Percentiles rank a stretch among this genome's conserved stretches.
Evolutionary conservation across 2,113 vertebrate genomes (phyloP).

Genomic region (Hippocampus zosterae): DNA sequence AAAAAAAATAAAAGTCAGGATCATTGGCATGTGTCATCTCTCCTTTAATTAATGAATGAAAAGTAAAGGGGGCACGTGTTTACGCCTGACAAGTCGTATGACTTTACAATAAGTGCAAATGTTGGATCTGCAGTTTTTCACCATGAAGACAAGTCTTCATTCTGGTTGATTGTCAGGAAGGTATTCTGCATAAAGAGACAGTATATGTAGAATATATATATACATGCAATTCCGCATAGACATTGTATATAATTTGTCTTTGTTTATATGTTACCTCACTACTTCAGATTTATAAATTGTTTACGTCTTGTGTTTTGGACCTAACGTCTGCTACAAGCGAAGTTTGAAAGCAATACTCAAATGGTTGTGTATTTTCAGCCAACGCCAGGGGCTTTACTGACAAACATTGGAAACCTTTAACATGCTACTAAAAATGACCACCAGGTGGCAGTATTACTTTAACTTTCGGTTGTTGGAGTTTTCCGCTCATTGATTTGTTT

Average conservation of each 20-base stretch:
- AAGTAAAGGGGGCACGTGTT: not conserved
- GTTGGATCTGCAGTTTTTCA: not conserved
- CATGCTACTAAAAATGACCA: slow-evolving; percentile 4
- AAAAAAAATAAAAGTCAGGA: slow-evolving; percentile 56
- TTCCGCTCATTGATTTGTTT: not conserved
- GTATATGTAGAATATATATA: too few species aligned
- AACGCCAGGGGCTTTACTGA: too few species aligned
- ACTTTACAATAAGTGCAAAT: not conserved
- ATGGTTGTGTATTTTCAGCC: too few species aligned
- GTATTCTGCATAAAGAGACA: not conserved
- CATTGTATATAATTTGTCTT: not conserved
- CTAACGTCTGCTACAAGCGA: not conserved
- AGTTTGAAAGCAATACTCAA: too few species aligned
- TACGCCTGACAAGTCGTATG: too few species aligned
- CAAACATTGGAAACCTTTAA: not conserved
- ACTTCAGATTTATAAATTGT: not conserved
- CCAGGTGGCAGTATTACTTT: slow-evolving; percentile 31
- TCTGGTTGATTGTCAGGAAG: not conserved
- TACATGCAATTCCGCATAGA: too few species aligned
- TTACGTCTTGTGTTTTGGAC: not conserved
- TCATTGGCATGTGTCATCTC: slow-evolving; percentile 35
- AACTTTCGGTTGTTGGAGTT: not conserved
- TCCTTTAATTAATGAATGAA: not conserved
- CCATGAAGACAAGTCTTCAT: not conserved
- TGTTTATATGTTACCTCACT: not conserved